These are phyloP conservation scores for Psittacula cyanocephala DNA, from an alignment of 2,113 vertebrate genomes.

Conservation along the genomic window DNA sequence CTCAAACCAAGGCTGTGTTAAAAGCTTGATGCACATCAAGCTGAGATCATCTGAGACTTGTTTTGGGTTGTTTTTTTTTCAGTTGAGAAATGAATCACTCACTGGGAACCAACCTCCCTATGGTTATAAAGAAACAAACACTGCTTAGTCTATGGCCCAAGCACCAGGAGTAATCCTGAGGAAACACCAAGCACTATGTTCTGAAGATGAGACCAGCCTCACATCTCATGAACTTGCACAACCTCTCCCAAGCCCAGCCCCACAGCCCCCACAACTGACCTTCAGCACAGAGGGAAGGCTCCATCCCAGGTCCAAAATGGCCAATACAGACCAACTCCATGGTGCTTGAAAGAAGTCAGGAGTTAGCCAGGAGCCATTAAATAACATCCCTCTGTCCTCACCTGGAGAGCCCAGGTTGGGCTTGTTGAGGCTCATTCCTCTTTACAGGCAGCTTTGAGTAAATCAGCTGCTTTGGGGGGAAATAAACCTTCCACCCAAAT, in stretches of 20 bases:
- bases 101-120: rapidly evolving
- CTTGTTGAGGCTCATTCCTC: not conserved
- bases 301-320: rapidly evolving
- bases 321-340: rapidly evolving
- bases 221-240: rapidly evolving
- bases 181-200: rapidly evolving
- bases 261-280: not conserved
- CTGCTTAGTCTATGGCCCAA: not conserved
- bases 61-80: rapidly evolving
- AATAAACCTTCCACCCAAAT: not conserved
- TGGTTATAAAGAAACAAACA: rapidly evolving
- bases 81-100: not conserved
- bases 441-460: not conserved
- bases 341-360: rapidly evolving
- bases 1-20: too few relatives aligned
- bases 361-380: not conserved
- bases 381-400: not conserved
- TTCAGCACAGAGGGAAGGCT: not conserved
- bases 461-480: not conserved
- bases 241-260: not conserved
- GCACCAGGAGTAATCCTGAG: rapidly evolving
- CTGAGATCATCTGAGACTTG: not conserved
- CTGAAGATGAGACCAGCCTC: not conserved
- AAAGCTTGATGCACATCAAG: not conserved
- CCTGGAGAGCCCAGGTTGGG: not conserved